Conservation (phyloP, 2,888 invertebrate genomes). For the Eristalis intricaria region DNA sequence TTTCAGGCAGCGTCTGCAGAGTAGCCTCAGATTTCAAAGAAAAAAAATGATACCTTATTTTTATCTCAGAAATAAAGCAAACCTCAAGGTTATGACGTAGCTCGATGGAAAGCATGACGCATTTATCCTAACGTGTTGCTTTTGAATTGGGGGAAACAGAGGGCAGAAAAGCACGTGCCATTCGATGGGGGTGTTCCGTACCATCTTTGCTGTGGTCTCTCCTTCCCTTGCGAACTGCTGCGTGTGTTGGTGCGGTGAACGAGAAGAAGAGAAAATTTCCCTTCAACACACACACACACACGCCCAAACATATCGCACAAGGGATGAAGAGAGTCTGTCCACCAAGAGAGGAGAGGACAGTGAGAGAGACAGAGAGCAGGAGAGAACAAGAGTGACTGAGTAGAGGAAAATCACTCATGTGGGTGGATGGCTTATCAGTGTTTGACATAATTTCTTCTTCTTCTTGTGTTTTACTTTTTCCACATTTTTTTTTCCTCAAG, state of each 20-base stretch:
- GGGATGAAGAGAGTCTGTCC: background rate
- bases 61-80: background rate
- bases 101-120: background rate
- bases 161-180: background rate
- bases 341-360: background rate
- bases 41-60: background rate
- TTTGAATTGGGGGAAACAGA: background rate
- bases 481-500: constrained; percentile 14
- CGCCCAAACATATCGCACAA: background rate
- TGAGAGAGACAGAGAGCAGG: background rate
- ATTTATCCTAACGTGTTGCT: background rate
- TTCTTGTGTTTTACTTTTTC: background rate
- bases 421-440: constrained; percentile 48
- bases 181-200: background rate
- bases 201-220: background rate
- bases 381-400: background rate
- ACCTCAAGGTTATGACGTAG: constrained; percentile 1
- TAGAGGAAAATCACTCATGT: constrained; percentile 12
- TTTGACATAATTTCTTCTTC: constrained; percentile 37
- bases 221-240: background rate
- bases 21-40: background rate
- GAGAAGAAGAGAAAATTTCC: constrained; percentile 7
- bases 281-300: background rate
- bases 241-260: background rate
- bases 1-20: background rate